A percentile compares a stretch with the other conserved stretches of the same genome.
Conservation (phyloP, 2,113 vertebrate species). For the Rynchops niger region DNA sequence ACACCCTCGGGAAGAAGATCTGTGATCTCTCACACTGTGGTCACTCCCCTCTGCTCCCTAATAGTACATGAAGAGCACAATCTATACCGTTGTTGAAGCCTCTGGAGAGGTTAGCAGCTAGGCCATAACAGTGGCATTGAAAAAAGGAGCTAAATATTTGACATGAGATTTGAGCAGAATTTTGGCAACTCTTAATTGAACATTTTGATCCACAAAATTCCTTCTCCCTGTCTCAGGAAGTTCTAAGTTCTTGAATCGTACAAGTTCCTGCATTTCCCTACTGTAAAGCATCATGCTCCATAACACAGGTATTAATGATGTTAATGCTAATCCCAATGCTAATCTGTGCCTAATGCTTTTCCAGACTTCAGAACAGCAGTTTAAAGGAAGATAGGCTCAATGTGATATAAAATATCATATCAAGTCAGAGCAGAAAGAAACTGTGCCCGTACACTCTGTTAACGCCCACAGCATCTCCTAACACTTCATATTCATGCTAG, state of each 20-base stretch:
- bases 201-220: neutral
- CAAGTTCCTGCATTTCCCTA: neutral
- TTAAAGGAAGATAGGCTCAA: neutral
- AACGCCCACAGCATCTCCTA: neutral
- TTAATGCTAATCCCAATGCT: neutral
- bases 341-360: neutral
- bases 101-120: neutral
- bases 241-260: neutral
- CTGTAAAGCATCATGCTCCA: neutral
- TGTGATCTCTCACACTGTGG: neutral
- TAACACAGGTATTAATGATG: neutral
- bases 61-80: neutral
- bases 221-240: neutral
- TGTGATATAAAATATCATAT: neutral
- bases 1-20: neutral
- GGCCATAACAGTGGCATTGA: neutral
- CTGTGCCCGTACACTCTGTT: fast-evolving
- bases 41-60: neutral
- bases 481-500: neutral
- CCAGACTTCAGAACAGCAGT: neutral
- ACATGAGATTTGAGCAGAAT: neutral
- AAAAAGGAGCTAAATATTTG: neutral
- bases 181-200: neutral
- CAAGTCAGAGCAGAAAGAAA: neutral
- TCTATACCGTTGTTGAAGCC: neutral